Evolutionary conservation across 2,113 vertebrate species (phyloP), one percentile per base, ranked within the genome.

Genomic region (Rhinogobius similis): DNA sequence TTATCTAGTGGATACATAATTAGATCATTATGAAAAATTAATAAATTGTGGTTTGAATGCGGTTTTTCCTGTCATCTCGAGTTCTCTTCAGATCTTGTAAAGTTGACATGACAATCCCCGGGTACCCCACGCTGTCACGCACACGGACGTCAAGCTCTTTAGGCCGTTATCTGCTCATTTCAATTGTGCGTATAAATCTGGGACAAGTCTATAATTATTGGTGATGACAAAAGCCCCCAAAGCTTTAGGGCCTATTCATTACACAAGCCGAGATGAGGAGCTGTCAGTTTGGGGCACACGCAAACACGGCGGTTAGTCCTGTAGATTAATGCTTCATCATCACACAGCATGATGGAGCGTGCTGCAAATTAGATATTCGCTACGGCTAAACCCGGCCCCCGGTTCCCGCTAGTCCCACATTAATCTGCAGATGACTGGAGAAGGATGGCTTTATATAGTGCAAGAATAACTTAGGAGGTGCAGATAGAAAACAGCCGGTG

Each of bases 131-230:
- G 18, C 7, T 29, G 16, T 58, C 23, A 58, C 27, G 7, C n/a
- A 52, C 44, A 39, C 36, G 62, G 23, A 59, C 56, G 50, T 43
- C 52, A 62, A 26, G 29, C 1, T 2, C 70, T 23, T 48, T 73
- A 26, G 38, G 18, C 18, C 7, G 81, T 73, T 72, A 72, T 48
- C 12, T 0, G 58, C 46, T 77, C 53, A 85, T 87, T 85, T 88
- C 75, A 67, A 78, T 79, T 75, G 50, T 24, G 29, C 41, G 65
- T 32, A 43, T 79, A 79, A 77, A 90, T 87, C 68, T 81, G 69
- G 68, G 68, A 83, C 67, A 67, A 79, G 72, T 43, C 63, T 62
- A 36, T 84, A 77, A 87, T 84, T 84, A 85, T 56, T 72, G 41
- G 70, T 64, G 66, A 55, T 72, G 66, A 73, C 72, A 83, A 78